Conservation (phyloP, 64 coral and sea anemone genomes). For the Actinia equina region DNA sequence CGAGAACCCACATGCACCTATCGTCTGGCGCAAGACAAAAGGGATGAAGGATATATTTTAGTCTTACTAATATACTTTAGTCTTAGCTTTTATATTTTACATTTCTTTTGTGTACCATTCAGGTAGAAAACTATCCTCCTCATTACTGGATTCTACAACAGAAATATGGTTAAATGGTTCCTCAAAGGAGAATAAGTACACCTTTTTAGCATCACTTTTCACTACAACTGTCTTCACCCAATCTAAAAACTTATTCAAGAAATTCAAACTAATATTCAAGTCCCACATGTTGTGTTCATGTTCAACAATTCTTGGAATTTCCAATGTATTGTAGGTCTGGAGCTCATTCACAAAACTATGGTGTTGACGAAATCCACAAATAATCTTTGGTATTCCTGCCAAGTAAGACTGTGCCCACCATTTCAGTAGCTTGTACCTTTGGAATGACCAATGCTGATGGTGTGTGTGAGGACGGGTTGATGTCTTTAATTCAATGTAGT, state of each 20-base stretch:
- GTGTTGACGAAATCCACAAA: conserved; percentile 88
- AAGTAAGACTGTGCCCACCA: conserved; percentile 98
- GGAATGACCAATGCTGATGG: conserved; percentile 69
- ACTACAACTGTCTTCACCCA: conserved; percentile 74
- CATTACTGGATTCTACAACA: conserved; percentile 36
- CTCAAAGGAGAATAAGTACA: conserved; percentile 85
- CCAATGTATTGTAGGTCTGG: conserved; percentile 88
- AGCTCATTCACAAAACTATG: conserved; percentile 70
- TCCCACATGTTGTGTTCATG: conserved; percentile 78
- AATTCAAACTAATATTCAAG: conserved; percentile 78
- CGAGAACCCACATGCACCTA: too few species aligned
- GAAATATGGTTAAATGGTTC: conserved; percentile 68
- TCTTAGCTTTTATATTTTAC: not conserved
- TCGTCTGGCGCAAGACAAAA: too few species aligned
- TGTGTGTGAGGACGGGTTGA: conserved; percentile 66
- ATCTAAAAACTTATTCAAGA: conserved; percentile 71
- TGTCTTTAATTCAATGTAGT: conserved; percentile 94
- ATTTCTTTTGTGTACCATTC: conserved; percentile 54
- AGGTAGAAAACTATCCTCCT: conserved; percentile 59
- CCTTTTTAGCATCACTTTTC: conserved; percentile 46
- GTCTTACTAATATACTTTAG: too few species aligned
- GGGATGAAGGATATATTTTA: too few species aligned
- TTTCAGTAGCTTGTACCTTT: conserved; percentile 92
- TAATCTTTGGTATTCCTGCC: conserved; percentile 91
- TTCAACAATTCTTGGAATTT: conserved; percentile 69